phyloP scores from a whole-genome alignment of 2,888 invertebrate species.

The Cepaea hortensis region DNA sequence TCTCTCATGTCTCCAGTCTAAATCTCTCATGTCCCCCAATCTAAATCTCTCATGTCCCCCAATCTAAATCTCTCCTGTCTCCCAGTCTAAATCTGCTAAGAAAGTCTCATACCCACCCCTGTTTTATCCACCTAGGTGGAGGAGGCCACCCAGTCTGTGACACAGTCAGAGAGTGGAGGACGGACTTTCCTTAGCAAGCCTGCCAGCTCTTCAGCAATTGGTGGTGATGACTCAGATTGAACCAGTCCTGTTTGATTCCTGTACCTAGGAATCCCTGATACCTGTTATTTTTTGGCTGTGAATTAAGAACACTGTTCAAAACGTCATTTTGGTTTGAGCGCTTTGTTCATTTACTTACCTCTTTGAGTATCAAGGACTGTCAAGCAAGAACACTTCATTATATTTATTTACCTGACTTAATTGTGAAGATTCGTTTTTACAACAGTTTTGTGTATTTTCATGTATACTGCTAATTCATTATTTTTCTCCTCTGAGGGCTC shows the following conservation, averaged over 20 bases:
- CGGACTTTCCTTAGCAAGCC: conserved; percentile 68
- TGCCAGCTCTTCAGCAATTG: conserved; percentile 58
- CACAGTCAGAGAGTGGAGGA: conserved; percentile 70
- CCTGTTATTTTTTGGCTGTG: not conserved
- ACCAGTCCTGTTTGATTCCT: not conserved
- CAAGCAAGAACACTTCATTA: too few relatives aligned
- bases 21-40: too few relatives aligned
- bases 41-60: too few relatives aligned
- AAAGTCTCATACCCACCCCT: not conserved
- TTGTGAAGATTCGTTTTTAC: too few relatives aligned
- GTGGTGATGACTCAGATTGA: conserved; percentile 68
- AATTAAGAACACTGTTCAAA: not conserved
- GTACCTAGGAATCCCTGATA: not conserved
- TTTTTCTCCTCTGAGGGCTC: too few relatives aligned
- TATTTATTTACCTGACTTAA: too few relatives aligned
- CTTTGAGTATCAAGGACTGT: not conserved
- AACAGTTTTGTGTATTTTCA: too few relatives aligned
- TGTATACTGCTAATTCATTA: too few relatives aligned
- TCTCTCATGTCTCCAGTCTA: too few relatives aligned
- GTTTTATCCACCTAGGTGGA: conserved; percentile 61
- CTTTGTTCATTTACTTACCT: not conserved
- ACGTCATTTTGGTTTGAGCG: not conserved
- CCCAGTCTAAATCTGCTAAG: too few relatives aligned
- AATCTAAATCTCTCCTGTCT: too few relatives aligned
- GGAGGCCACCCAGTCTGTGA: conserved; percentile 73